phyloP scores from a whole-genome alignment of 1,140 invertebrate species.

The Bombus haemorrhoidalis region DNA sequence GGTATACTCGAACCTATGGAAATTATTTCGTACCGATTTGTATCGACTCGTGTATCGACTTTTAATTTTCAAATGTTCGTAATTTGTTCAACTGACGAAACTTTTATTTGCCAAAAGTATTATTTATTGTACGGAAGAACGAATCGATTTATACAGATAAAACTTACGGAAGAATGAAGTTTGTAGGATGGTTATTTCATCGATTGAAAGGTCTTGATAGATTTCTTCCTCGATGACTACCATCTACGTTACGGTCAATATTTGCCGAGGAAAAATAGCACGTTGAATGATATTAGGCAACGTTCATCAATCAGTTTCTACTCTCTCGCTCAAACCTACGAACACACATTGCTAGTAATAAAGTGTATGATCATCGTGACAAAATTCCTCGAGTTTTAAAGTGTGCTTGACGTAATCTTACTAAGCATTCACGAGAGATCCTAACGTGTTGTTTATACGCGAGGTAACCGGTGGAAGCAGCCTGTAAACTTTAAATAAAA shows the following conservation, averaged over 20 bases:
- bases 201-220: neutral
- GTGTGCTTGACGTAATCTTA: neutral
- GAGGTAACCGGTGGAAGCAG: neutral
- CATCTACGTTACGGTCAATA: neutral
- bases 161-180: neutral
- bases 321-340: neutral
- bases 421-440: neutral
- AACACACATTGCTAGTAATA: neutral
- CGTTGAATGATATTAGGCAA: no score
- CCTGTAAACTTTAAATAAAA: conserved; percentile 2
- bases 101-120: no score
- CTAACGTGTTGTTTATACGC: neutral
- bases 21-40: neutral
- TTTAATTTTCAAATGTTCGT: no score
- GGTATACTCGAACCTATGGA: neutral
- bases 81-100: no score
- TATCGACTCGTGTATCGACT: no score
- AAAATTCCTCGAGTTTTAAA: neutral
- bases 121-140: no score
- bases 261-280: neutral
- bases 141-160: no score
- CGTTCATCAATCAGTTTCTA: neutral
- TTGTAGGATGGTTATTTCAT: no score
- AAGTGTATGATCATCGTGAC: neutral
- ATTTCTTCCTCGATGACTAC: neutral